Conservation (phyloP, 2,888 invertebrate species). For the Rotaria sp. region DNA sequence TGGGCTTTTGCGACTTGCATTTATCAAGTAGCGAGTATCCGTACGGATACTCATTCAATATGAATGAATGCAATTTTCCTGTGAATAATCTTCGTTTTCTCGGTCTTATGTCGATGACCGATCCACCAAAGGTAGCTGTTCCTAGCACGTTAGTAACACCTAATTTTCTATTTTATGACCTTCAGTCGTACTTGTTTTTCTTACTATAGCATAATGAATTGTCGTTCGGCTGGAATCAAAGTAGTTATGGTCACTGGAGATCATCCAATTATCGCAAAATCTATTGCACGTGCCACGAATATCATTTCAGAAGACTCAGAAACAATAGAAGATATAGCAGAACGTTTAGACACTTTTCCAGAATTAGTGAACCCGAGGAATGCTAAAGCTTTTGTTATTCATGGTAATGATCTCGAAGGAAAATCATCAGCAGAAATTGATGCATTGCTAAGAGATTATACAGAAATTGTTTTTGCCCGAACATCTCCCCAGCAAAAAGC, state of each 20-base stretch:
- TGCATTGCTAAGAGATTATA: slow-evolving; percentile 49
- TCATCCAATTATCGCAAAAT: slow-evolving; percentile 42
- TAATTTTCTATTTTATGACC: no score
- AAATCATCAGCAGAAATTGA: slow-evolving; percentile 54
- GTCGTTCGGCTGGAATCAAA: slow-evolving; percentile 92
- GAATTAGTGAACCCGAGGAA: slow-evolving; percentile 55
- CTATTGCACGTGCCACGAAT: slow-evolving; percentile 39
- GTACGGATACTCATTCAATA: slow-evolving; percentile 80
- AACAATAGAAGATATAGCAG: slow-evolving; percentile 64
- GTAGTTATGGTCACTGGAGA: slow-evolving; percentile 61
- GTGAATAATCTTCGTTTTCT: slow-evolving; percentile 72
- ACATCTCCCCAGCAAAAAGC: slow-evolving; percentile 60
- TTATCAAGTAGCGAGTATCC: slow-evolving; percentile 86
- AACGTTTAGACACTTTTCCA: slow-evolving; percentile 58
- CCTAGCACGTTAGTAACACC: slow-evolving; percentile 87
- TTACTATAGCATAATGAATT: slow-evolving; percentile 78
- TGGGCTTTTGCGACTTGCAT: slow-evolving; percentile 84
- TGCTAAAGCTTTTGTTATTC: slow-evolving; percentile 79
- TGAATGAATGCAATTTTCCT: slow-evolving; percentile 70
- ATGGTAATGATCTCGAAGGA: slow-evolving; percentile 54
- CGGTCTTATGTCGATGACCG: slow-evolving; percentile 96
- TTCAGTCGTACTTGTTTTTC: no score
- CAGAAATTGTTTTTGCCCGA: slow-evolving; percentile 60
- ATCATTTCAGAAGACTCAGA: slow-evolving; percentile 70
- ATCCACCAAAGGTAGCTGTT: slow-evolving; percentile 90